Evolutionary conservation across 2,797 vertebrate genomes (phyloP).

Genomic region (Artibeus lituratus): DNA sequence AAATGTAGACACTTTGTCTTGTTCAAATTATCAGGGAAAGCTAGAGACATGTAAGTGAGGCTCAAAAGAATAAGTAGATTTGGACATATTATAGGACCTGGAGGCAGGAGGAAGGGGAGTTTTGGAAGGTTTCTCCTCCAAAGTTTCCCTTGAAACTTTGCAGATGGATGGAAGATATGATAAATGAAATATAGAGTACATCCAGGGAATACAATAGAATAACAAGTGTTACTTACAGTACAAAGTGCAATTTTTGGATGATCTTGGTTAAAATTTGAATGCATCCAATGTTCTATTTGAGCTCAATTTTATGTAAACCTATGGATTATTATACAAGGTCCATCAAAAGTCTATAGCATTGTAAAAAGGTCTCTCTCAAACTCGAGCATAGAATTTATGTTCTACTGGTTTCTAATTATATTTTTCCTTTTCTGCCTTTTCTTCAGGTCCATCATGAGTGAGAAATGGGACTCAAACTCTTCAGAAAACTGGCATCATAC

Average conservation of each 20-base stretch:
- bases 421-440: constrained; percentile 11
- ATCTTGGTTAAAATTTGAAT: not conserved
- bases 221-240: not conserved
- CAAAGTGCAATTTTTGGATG: not conserved
- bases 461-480: constrained; percentile 79
- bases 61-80: not conserved
- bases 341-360: not conserved
- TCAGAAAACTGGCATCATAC: constrained; percentile 79
- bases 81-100: not conserved
- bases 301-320: not conserved
- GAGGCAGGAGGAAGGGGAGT: not conserved
- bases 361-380: not conserved
- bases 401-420: not conserved
- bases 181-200: not conserved
- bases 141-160: not conserved
- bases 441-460: constrained; percentile 82
- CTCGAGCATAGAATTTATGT: not conserved
- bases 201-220: not conserved
- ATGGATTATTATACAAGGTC: not conserved
- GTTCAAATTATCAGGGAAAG: not conserved
- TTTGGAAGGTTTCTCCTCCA: not conserved
- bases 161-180: not conserved
- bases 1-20: not conserved
- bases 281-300: not conserved
- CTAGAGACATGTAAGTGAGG: not conserved